Base-by-base conservation (phyloP, 2,797 vertebrate genomes). In the Saxicola maurus region DNA sequence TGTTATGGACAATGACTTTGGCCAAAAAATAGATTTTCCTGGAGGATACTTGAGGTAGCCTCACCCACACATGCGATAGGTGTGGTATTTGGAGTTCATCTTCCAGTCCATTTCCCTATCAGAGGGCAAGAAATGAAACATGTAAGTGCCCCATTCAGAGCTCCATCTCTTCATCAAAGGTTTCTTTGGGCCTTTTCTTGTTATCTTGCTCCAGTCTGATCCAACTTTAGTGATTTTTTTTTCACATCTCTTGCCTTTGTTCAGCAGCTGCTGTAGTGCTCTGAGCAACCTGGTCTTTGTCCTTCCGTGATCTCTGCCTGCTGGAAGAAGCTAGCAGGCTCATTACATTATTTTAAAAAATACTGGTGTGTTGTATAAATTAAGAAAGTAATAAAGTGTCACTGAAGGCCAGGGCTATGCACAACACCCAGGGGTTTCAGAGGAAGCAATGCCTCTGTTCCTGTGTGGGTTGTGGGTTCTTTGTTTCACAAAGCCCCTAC, bases 211-310 rank as follows among this genome's bases (percentile, higher is more conserved):
- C 31, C 0, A 1, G 40, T 55, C 72, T 87, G 69, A 75, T 79
- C 43, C 66, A 90, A 46, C 43, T 33, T 43, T 4, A 72, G 62
- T 52, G 35, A 30, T 56, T 61, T 82, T 75, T 83, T 82, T 91
- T 86, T 53, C 77, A 51, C n/a, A 57, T 82, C 35, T 17, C 13
- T 65, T 71, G 25, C 68, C 35, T 95, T 86, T 92, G 71, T 91
- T 91, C 61, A 77, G 72, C 74, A 89, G 80, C 67, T 89, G 76
- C 73, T 62, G 17, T 11, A 30, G 24, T 71, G 43, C 68, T 91
- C 77, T 51, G 52, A 71, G 65, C 74, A 86, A 15, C 72, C 53
- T 91, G 77, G 23, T 82, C 80, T 91, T 91, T 74, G 75, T 90
- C 75, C 68, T 88, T 82, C 61, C 11, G 37, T 80, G 68, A 59